These are phyloP conservation scores for Eupithecia subfuscata DNA, from an alignment of 2,888 invertebrate species.

Conservation along the genomic window DNA sequence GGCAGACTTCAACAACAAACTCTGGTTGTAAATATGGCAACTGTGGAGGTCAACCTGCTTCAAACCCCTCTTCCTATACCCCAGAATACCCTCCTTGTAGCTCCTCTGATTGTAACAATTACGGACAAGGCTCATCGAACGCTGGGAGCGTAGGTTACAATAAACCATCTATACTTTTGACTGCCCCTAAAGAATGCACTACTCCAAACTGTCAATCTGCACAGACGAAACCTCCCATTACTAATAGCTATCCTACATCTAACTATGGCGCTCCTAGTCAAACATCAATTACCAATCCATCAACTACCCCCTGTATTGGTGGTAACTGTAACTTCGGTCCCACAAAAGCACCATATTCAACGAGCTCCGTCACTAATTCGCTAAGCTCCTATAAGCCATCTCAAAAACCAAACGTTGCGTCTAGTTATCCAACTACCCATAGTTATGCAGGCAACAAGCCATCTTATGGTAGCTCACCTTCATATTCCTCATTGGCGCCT, in stretches of 20 bases:
- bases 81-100: slow-evolving; percentile 42
- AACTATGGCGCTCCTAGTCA: slow-evolving; percentile 32
- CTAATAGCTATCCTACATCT: slow-evolving; percentile 21
- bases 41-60: slow-evolving; percentile 34
- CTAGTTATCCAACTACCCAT: slow-evolving; percentile 31
- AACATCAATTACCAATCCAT: slow-evolving; percentile 22
- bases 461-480: slow-evolving; percentile 17
- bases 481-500: slow-evolving; percentile 7
- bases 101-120: slow-evolving; percentile 44
- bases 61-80: slow-evolving; percentile 29
- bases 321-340: slow-evolving; percentile 41
- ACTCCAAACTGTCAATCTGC: slow-evolving; percentile 38
- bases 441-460: slow-evolving; percentile 21
- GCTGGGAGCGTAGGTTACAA: slow-evolving; percentile 40
- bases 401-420: slow-evolving; percentile 17
- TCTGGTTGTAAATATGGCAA: slow-evolving; percentile 42
- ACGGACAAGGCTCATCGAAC: slow-evolving; percentile 42
- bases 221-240: slow-evolving; percentile 3
- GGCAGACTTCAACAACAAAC: slow-evolving; percentile 17
- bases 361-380: slow-evolving; percentile 23
- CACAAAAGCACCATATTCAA: slow-evolving; percentile 34
- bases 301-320: slow-evolving; percentile 29
- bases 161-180: slow-evolving; percentile 60
- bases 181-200: slow-evolving; percentile 61
- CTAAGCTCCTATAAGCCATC: slow-evolving; percentile 12